Conservation (phyloP, 1,140 invertebrate genomes). For the Trichonephila clavipes region DNA sequence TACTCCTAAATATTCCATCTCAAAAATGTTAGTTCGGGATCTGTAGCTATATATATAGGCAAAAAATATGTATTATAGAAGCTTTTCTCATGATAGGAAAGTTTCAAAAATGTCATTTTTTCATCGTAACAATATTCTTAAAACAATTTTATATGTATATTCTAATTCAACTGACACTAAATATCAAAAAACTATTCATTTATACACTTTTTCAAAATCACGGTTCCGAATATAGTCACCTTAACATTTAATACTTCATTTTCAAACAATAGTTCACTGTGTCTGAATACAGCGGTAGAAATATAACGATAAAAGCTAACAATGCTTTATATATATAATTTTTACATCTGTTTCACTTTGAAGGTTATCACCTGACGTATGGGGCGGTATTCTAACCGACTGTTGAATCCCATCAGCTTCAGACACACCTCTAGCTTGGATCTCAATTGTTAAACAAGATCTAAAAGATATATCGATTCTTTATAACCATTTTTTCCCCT, state of each 20-base stretch:
- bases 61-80: too few relatives aligned
- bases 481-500: background rate
- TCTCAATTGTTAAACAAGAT: conserved; percentile 35
- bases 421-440: background rate
- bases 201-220: too few relatives aligned
- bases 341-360: background rate
- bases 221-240: too few relatives aligned
- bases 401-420: background rate
- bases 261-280: background rate
- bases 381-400: background rate
- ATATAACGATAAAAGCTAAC: background rate
- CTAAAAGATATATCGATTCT: conserved; percentile 21
- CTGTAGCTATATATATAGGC: too few relatives aligned
- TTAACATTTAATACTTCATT: background rate
- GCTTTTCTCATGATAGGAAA: too few relatives aligned
- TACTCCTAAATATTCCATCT: too few relatives aligned
- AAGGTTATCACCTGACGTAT: background rate
- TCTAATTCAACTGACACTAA: too few relatives aligned
- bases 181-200: too few relatives aligned
- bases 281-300: background rate
- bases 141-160: too few relatives aligned
- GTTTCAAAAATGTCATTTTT: too few relatives aligned
- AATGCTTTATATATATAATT: background rate
- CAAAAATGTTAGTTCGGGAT: too few relatives aligned
- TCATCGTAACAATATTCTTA: too few relatives aligned